A percentile compares a stretch with the other conserved stretches of the same genome.
Evolutionary conservation across 2,888 invertebrate genomes (phyloP).

Genomic region (Lasioglossum figueresi): DNA sequence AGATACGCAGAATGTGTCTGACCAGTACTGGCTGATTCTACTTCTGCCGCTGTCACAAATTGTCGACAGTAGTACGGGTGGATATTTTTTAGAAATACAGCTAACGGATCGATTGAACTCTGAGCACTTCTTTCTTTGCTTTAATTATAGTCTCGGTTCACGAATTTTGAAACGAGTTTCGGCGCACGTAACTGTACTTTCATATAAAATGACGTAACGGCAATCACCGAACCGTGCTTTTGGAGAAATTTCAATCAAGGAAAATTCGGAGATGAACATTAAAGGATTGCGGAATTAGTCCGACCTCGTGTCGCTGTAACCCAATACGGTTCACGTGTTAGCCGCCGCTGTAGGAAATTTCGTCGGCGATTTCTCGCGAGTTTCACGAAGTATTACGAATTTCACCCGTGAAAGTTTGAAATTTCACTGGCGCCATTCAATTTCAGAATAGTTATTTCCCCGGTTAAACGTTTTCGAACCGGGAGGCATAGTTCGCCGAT

Average conservation of each 20-base stretch:
- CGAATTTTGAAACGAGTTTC: background rate
- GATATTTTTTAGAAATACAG: background rate
- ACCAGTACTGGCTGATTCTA: background rate
- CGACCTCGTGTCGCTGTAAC: slow-evolving; percentile 21
- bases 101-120: background rate
- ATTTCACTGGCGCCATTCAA: slow-evolving; percentile 17
- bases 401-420: slow-evolving; percentile 47
- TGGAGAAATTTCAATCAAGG: slow-evolving; percentile 10
- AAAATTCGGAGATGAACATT: slow-evolving; percentile 3
- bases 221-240: background rate
- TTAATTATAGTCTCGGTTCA: background rate
- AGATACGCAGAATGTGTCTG: background rate
- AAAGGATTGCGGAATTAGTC: slow-evolving; percentile 1
- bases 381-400: slow-evolving; percentile 20
- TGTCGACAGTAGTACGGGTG: background rate
- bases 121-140: background rate
- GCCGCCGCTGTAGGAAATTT: slow-evolving; percentile 27
- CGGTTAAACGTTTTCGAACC: background rate
- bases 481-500: background rate
- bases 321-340: slow-evolving; percentile 22
- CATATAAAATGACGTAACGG: background rate
- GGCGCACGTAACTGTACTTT: background rate
- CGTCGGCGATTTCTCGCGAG: slow-evolving; percentile 24
- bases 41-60: background rate
- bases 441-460: slow-evolving; percentile 28